Conservation (phyloP, 2,888 invertebrate genomes). For the Synergus laeviventris region DNA sequence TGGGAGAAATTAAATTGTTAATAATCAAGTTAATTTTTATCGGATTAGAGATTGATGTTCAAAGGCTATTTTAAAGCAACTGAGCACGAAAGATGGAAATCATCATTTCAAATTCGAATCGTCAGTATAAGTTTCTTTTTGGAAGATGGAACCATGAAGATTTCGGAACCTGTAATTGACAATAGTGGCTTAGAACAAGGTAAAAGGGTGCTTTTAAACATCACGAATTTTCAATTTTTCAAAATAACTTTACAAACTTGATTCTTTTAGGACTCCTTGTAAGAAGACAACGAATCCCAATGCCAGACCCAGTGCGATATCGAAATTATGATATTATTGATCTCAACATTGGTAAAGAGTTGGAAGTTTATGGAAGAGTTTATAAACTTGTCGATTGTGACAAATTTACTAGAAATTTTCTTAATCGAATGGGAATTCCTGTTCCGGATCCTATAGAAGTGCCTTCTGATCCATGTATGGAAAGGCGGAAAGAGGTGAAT, state of each 20-base stretch:
- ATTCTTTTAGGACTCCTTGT: slow-evolving; percentile 83
- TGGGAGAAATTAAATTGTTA: background rate
- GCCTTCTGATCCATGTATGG: slow-evolving; percentile 76
- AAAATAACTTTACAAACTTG: background rate
- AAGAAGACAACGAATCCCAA: slow-evolving; percentile 87
- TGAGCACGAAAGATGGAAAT: slow-evolving; percentile 83
- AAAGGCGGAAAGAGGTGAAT: slow-evolving; percentile 64
- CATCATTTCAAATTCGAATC: slow-evolving; percentile 84
- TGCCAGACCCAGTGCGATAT: slow-evolving; percentile 84
- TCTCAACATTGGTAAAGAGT: slow-evolving; percentile 89
- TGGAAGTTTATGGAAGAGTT: slow-evolving; percentile 88
- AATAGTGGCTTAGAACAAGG: slow-evolving; percentile 94
- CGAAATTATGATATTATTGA: slow-evolving; percentile 90
- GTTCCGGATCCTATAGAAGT: slow-evolving; percentile 84
- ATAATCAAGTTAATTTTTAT: slow-evolving; percentile 42
- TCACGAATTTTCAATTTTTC: slow-evolving; percentile 12
- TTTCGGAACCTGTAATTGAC: slow-evolving; percentile 86
- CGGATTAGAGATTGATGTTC: slow-evolving; percentile 83
- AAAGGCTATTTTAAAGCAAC: slow-evolving; percentile 89
- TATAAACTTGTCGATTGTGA: slow-evolving; percentile 92
- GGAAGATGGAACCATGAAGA: slow-evolving; percentile 95
- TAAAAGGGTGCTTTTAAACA: slow-evolving; percentile 64
- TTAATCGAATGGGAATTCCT: slow-evolving; percentile 89
- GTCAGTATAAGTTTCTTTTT: slow-evolving; percentile 91
- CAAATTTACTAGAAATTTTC: slow-evolving; percentile 89